A percentile compares a stretch with the other conserved stretches of the same genome.
Evolutionary conservation across 1,140 invertebrate species (phyloP).

Genomic region (Pachyrhynchus sulphureomaculatus): DNA sequence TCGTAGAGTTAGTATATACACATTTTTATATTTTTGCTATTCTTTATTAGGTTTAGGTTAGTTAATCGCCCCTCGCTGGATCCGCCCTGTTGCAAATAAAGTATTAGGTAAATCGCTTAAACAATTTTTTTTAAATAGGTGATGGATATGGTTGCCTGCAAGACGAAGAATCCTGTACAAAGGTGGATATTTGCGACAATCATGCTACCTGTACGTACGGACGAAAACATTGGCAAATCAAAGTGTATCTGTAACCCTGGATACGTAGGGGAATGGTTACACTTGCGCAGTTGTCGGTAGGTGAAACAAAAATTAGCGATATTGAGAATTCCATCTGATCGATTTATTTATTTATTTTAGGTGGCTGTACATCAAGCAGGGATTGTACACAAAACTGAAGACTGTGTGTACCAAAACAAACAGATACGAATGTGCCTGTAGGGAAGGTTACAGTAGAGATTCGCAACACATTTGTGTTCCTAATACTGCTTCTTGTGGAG

Average conservation of each 20-base stretch:
- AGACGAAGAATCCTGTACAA: slow-evolving; percentile 63
- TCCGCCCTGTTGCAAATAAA: no score
- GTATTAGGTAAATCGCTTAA: no score
- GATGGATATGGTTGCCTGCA: slow-evolving; percentile 73
- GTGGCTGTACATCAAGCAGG: slow-evolving; percentile 61
- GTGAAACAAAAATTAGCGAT: background rate
- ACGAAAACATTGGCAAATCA: slow-evolving; percentile 62
- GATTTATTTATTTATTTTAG: background rate
- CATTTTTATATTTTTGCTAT: no score
- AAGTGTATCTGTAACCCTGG: slow-evolving; percentile 79
- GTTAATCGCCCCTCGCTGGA: no score
- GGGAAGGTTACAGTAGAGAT: slow-evolving; percentile 58
- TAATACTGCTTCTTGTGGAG: slow-evolving; percentile 56
- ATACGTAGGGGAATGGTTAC: slow-evolving; percentile 77
- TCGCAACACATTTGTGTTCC: slow-evolving; percentile 61
- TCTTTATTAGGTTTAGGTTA: no score
- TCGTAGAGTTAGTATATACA: no score
- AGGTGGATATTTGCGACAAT: slow-evolving; percentile 69
- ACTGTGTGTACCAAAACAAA: slow-evolving; percentile 57
- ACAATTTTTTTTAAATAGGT: no score
- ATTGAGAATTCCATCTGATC: background rate
- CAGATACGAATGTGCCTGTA: slow-evolving; percentile 70
- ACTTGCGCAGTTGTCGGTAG: slow-evolving; percentile 50
- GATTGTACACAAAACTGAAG: slow-evolving; percentile 76
- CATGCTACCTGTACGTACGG: slow-evolving; percentile 73